phyloP scores from a whole-genome alignment of 2,797 vertebrate genomes.

The Toxotes lorentzi region DNA sequence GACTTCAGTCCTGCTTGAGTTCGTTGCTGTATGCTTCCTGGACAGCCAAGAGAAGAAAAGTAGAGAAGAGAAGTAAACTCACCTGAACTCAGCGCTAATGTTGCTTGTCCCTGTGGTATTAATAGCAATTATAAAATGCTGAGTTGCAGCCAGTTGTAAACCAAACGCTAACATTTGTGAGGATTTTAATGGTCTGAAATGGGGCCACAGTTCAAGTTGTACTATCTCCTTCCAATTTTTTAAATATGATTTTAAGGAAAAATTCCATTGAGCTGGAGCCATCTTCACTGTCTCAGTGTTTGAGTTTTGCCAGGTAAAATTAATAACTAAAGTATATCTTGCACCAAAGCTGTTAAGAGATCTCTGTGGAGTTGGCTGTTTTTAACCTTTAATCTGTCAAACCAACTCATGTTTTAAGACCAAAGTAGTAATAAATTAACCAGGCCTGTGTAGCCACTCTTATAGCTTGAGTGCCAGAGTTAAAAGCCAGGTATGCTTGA shows the following conservation, averaged over 20 bases:
- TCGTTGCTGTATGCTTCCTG: constrained; percentile 49
- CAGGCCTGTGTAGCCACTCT: constrained; percentile 20
- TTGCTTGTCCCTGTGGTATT: neutral
- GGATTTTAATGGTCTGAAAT: constrained; percentile 31
- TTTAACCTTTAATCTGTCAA: constrained; percentile 40
- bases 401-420: constrained; percentile 15
- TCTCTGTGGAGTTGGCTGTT: constrained; percentile 31
- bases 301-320: constrained; percentile 26
- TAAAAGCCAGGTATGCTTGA: constrained; percentile 44
- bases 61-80: constrained; percentile 12
- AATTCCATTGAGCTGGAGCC: constrained; percentile 17
- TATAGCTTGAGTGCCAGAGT: constrained; percentile 43
- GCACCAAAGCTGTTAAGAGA: constrained; percentile 21
- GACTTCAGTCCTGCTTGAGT: constrained; percentile 77
- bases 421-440: constrained; percentile 39
- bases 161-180: constrained; percentile 26
- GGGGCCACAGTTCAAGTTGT: constrained; percentile 9
- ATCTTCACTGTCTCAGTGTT: constrained; percentile 15
- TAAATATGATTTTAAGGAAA: constrained; percentile 17
- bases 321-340: constrained; percentile 32
- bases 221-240: neutral
- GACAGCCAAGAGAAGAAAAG: constrained; percentile 37
- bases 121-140: constrained; percentile 17
- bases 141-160: constrained; percentile 4
- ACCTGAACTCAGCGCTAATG: neutral